Conservation (phyloP, 2,113 vertebrate species). For the Uria lomvia region DNA sequence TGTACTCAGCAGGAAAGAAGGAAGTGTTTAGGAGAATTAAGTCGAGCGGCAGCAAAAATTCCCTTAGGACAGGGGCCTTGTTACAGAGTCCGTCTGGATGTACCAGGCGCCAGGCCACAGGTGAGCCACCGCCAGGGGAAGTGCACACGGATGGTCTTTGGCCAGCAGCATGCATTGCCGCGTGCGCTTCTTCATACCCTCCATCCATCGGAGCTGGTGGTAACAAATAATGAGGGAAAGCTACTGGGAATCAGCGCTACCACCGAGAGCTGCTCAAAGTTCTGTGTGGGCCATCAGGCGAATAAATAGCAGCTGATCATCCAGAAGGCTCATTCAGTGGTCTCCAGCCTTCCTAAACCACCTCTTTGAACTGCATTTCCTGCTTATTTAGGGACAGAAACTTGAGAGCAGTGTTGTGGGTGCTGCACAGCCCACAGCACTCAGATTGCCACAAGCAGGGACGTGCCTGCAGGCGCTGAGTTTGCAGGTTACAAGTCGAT, state of each 20-base stretch:
- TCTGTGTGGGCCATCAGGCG: neutral
- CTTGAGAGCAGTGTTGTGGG: neutral
- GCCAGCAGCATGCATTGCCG: neutral
- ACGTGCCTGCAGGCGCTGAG: no score
- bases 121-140: neutral
- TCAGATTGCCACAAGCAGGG: neutral
- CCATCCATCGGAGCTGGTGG: neutral
- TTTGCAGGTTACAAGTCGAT: neutral
- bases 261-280: rapidly evolving
- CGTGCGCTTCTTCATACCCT: rapidly evolving
- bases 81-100: neutral
- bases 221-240: neutral
- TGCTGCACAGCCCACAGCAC: rapidly evolving
- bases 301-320: neutral
- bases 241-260: neutral
- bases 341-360: neutral
- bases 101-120: neutral
- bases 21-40: neutral
- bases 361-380: neutral
- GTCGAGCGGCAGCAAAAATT: neutral
- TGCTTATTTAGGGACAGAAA: neutral
- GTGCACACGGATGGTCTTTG: neutral
- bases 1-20: neutral
- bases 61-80: neutral
- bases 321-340: neutral